phyloP scores from a whole-genome alignment of 2,797 vertebrate genomes.

The Astyanax mexicanus region DNA sequence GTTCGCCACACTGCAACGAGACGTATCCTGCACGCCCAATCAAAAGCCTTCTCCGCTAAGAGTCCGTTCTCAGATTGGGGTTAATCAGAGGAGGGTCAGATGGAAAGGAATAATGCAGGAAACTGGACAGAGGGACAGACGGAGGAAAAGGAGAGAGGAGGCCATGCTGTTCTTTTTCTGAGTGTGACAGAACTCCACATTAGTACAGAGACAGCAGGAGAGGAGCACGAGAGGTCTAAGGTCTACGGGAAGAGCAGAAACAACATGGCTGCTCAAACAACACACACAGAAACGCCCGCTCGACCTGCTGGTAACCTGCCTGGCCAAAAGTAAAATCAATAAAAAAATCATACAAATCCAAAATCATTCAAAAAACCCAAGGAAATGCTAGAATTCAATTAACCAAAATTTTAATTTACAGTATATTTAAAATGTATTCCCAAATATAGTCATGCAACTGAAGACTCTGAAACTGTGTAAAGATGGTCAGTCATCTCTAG shows the following conservation, averaged over 20 bases:
- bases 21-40: not conserved
- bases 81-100: conserved; percentile 35
- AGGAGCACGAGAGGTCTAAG: conserved; percentile 30
- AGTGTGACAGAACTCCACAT: conserved; percentile 33
- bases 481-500: too few relatives aligned
- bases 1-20: not conserved
- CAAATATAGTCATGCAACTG: not conserved
- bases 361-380: conserved; percentile 73
- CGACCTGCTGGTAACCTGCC: conserved; percentile 34
- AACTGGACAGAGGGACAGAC: conserved; percentile 28
- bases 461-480: too few relatives aligned
- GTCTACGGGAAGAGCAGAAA: conserved; percentile 17
- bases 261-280: conserved; percentile 14
- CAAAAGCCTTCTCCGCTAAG: conserved; percentile 6
- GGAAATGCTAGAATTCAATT: conserved; percentile 68
- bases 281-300: conserved; percentile 18
- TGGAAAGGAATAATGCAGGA: conserved; percentile 35
- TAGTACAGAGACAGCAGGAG: conserved; percentile 41
- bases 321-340: conserved; percentile 37
- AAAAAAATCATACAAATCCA: conserved; percentile 65
- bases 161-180: conserved; percentile 35
- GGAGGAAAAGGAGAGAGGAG: conserved; percentile 33
- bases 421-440: too few relatives aligned
- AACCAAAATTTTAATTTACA: too few relatives aligned
- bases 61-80: conserved; percentile 40